Conservation (phyloP, 2,113 vertebrate species). For the Orthonyx spaldingii region DNA sequence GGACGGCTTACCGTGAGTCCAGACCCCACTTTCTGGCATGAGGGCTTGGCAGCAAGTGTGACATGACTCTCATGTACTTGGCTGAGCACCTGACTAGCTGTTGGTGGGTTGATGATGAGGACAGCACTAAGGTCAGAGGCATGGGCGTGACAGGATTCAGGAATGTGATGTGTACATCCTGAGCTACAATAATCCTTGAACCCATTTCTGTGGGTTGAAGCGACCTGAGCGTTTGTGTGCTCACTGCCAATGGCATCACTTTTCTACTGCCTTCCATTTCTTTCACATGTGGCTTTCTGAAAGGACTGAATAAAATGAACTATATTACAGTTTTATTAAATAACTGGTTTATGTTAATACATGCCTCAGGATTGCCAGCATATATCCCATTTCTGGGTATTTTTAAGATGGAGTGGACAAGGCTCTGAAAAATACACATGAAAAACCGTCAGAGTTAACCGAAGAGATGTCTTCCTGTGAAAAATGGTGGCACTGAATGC, state of each 20-base stretch:
- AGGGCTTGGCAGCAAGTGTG: not conserved
- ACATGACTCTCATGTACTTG: not conserved
- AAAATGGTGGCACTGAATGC: not conserved
- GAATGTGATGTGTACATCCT: not conserved
- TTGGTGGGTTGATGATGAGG: not conserved
- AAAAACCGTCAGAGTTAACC: not conserved
- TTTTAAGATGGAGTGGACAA: not conserved
- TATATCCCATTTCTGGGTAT: not conserved
- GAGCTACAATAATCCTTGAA: not conserved
- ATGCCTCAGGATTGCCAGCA: not conserved
- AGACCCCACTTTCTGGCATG: not conserved
- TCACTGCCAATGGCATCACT: not conserved
- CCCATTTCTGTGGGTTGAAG: not conserved
- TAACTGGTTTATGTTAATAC: not conserved
- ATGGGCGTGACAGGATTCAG: not conserved
- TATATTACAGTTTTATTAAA: not conserved
- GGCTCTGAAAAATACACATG: not conserved
- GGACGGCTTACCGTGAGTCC: accelerated
- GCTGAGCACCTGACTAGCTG: not conserved
- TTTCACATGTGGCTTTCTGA: not conserved
- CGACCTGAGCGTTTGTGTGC: not conserved
- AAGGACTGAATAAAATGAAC: conserved; percentile 1
- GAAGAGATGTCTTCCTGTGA: not conserved
- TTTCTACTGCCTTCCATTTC: not conserved
- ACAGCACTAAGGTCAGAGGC: not conserved